These are phyloP conservation scores for Nephila pilipes DNA, from an alignment of 1,140 invertebrate genomes.

Conservation along the genomic window DNA sequence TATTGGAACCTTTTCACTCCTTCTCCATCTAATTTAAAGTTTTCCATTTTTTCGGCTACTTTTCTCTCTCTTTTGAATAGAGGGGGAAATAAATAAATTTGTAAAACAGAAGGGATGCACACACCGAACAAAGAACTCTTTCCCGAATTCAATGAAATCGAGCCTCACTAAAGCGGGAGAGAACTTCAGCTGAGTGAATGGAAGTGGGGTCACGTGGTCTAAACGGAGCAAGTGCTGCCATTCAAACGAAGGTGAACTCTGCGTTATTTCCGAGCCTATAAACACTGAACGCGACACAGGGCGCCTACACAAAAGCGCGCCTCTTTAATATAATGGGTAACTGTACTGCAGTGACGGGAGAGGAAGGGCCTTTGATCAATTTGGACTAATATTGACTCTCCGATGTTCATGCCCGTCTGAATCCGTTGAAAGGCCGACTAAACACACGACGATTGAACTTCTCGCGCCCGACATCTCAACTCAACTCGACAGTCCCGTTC, in stretches of 20 bases:
- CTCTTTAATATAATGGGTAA: slow-evolving; percentile 77
- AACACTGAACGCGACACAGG: slow-evolving; percentile 67
- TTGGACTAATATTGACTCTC: slow-evolving; percentile 73
- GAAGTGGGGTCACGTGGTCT: slow-evolving; percentile 55
- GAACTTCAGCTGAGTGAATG: slow-evolving; percentile 61
- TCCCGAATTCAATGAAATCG: slow-evolving; percentile 59
- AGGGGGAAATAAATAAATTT: not conserved
- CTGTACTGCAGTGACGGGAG: slow-evolving; percentile 22
- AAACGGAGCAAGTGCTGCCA: slow-evolving; percentile 67
- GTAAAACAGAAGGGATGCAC: not conserved
- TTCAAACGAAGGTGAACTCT: slow-evolving; percentile 76
- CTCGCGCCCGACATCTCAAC: slow-evolving; percentile 74
- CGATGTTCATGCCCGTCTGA: slow-evolving; percentile 72
- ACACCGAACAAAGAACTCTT: slow-evolving; percentile 3
- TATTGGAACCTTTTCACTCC: not conserved
- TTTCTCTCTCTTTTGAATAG: too few relatives aligned
- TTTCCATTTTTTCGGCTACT: not conserved
- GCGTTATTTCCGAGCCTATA: slow-evolving; percentile 67
- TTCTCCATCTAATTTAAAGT: not conserved
- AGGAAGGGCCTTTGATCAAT: slow-evolving; percentile 65
- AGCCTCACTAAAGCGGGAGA: slow-evolving; percentile 44
- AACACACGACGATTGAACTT: slow-evolving; percentile 73
- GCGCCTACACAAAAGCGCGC: slow-evolving; percentile 51
- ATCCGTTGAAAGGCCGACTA: slow-evolving; percentile 69
- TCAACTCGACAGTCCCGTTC: slow-evolving; percentile 53